Evolutionary conservation across 2,888 invertebrate genomes (phyloP).

Genomic region (Lordiphosa fenestrarum): DNA sequence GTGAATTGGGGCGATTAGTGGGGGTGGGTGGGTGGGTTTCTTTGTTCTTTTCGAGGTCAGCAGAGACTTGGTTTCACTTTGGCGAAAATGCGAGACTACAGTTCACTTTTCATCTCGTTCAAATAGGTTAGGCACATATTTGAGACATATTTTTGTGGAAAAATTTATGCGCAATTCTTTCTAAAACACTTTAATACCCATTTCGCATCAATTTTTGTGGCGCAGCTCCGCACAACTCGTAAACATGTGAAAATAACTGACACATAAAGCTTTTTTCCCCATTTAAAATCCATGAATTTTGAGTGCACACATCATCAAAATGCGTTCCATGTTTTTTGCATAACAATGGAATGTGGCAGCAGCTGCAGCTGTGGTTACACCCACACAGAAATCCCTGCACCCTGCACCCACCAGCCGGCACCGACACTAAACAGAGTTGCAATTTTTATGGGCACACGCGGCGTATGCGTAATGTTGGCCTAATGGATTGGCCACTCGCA

Average conservation of each 20-base stretch:
- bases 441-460: constrained; percentile 45
- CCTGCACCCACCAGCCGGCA: not conserved
- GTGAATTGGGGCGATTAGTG: not conserved
- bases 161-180: too few relatives aligned
- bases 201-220: not conserved
- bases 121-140: not conserved
- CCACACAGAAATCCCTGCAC: constrained; percentile 5
- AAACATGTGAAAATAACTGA: constrained; percentile 7
- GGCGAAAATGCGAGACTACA: too few relatives aligned
- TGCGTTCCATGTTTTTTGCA: constrained; percentile 35
- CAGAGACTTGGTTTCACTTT: too few relatives aligned
- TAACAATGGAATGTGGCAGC: constrained; percentile 36
- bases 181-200: too few relatives aligned
- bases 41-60: too few relatives aligned
- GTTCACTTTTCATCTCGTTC: too few relatives aligned
- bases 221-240: too few relatives aligned
- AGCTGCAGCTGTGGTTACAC: constrained; percentile 18
- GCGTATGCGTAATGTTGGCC: constrained; percentile 46
- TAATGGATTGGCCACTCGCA: constrained; percentile 31
- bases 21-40: too few relatives aligned
- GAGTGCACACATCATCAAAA: constrained; percentile 38
- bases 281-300: constrained; percentile 22
- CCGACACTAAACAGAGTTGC: constrained; percentile 38
- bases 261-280: constrained; percentile 12
- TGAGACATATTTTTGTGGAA: not conserved